phyloP scores from a whole-genome alignment of 1,140 invertebrate genomes.

The Pissodes strobi region DNA sequence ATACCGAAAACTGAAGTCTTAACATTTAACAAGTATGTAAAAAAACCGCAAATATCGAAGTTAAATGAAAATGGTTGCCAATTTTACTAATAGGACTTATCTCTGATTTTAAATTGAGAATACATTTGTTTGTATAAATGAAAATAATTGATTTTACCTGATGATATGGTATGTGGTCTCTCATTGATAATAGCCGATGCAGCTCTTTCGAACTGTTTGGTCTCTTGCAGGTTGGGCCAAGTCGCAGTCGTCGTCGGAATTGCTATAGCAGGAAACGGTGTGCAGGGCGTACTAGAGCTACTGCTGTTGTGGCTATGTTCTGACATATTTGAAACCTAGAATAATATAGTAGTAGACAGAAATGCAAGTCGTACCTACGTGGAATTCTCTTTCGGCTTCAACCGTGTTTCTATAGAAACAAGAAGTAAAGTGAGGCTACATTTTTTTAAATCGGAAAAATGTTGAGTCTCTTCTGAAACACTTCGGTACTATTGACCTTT shows the following conservation, averaged over 20 bases:
- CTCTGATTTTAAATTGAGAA: no score
- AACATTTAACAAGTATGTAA: no score
- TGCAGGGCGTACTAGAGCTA: constrained; percentile 57
- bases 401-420: no score
- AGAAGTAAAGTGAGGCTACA: no score
- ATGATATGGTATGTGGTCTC: constrained; percentile 90
- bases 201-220: constrained; percentile 74
- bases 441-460: no score
- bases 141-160: constrained; percentile 60
- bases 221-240: constrained; percentile 85
- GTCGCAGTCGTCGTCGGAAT: constrained; percentile 68
- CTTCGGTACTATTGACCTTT: no score
- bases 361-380: background rate
- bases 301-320: constrained; percentile 59
- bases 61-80: no score
- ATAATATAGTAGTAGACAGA: constrained; percentile 14
- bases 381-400: no score
- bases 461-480: no score
- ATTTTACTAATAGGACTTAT: no score
- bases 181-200: constrained; percentile 74
- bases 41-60: no score
- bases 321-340: constrained; percentile 62
- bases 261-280: constrained; percentile 56
- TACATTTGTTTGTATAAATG: background rate
- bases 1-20: no score